Evolutionary conservation across 2,888 invertebrate species (phyloP), one percentile per base, ranked within the genome.

Genomic region (Lagria hirta): DNA sequence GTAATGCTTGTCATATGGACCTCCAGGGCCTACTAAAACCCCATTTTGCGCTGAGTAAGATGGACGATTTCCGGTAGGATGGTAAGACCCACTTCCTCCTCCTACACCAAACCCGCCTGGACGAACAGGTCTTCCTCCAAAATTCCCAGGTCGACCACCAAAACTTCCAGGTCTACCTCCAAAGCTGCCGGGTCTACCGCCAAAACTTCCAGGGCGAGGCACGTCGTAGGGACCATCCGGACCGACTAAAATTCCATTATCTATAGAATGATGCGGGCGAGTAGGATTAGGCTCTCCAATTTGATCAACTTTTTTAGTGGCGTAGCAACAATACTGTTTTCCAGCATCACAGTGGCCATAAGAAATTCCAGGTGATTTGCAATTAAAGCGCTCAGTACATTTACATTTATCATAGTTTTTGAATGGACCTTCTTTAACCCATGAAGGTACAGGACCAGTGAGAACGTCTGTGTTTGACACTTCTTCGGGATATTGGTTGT

Each of bases 271-370:
- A 5, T 64, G 52, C 1, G 70, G 71, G 24, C 64, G 56, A 21
- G 58, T 59, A 0, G 72, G 71, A 10, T 61, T 34, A 2, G 67
- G 64, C 7, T 67, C 64, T 1, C 62, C 68, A 6, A 63, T 10
- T 11, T 49, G 36, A 16, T 49, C 43, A n/a, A 41, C 46, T 29
- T 57, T 59, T 28, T 64, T 60, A 3, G 60, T 62, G 40, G 76
- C 76, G 66, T 76, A 81, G 59, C 84, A 84, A 61, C 84, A 84
- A 47, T 83, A 77, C 51, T 74, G 77, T 62, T 81, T 81, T 4
- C 80, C 81, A 0, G 69, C 68, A 16, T 81, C 80, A 55, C 84
- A 84, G 11, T 77, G 76, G 6, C 79, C 80, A 51, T 78, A 78
- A 43, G 75, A 73, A 18, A 79, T 67, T 24, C 76, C 78, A 3